Base-by-base conservation (phyloP, 92 coral and sea anemone genomes). In the Zoanthus gigantus region DNA sequence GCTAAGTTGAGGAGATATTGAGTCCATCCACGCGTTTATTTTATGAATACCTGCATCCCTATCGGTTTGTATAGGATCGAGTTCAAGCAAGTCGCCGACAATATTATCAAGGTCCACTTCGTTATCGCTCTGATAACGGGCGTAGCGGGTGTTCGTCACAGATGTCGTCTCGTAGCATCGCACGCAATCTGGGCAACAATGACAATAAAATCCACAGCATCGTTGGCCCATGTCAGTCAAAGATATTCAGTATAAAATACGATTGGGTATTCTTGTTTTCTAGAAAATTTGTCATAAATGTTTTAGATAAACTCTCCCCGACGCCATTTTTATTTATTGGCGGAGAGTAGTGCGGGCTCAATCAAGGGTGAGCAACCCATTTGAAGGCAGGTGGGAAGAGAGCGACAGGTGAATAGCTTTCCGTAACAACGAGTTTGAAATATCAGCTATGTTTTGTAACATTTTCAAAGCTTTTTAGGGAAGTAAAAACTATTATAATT, bases 21-120 rank as follows among this genome's bases (percentile, higher is more conserved):
- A 76, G 79, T 97, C 98, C 67, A 95, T 97, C 99, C 99, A 97
- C 1, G 90, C 79, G 67, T 91, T 93, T 34, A 97, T 97, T 84
- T 92, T 95, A 53, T 93, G 92, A 11, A 78, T 92, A 16, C 99
- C 99, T 30, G 67, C 42, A 67, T 92, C 94, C 61, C 88, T 92
- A 75, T 97, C 99, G 60, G 82, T 92, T 77, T 91, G 94, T 13
- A 95, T 89, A 0, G 99, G 99, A 76, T 97, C 99, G 9, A 97
- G 90, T 84, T 97, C 98, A 1, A 97, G 88, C 34, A 94, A 86
- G 17, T 94, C 98, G 65, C 99, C 99, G 23, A 97, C 89, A 47
- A 95, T 86, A 84, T 90, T 91, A 4, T 94, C 98, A 84, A 90
- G 87, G 85, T 92, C 97, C 12, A 97, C 94, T 68, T 95, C 99